phyloP scores from a whole-genome alignment of 2,797 vertebrate genomes.

The Thalassophryne amazonica region DNA sequence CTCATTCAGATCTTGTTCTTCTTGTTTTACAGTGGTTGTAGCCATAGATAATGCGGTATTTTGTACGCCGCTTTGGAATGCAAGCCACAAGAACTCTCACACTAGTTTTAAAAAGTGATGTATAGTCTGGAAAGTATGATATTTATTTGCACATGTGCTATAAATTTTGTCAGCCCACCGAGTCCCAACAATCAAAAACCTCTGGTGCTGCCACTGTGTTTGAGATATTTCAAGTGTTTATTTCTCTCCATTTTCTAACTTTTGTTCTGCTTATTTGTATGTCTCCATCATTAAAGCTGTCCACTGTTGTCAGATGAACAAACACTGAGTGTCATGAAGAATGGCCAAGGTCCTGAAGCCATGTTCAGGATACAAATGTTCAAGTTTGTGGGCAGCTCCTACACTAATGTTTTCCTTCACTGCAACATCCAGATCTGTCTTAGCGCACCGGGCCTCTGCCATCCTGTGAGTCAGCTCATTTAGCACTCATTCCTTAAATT shows the following conservation, averaged over 20 bases:
- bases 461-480: constrained; percentile 63
- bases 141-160: too few species aligned
- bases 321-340: constrained; percentile 71
- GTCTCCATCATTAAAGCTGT: constrained; percentile 53
- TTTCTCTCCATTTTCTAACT: constrained; percentile 7
- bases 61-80: too few species aligned
- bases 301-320: constrained; percentile 68
- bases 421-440: constrained; percentile 82
- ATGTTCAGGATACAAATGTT: constrained; percentile 82
- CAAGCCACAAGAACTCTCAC: too few species aligned
- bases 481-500: constrained; percentile 23
- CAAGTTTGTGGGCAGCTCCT: constrained; percentile 77
- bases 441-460: constrained; percentile 59
- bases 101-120: too few species aligned
- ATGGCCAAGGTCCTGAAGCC: constrained; percentile 73
- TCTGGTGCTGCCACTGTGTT: too few species aligned
- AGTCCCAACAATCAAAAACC: too few species aligned
- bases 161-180: too few species aligned
- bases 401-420: constrained; percentile 75
- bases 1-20: too few species aligned
- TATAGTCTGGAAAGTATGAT: too few species aligned
- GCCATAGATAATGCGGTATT: too few species aligned
- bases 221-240: too few species aligned
- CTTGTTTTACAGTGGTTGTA: too few species aligned
- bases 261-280: constrained; percentile 6